Percentiles rank a stretch among this genome's conserved stretches.
Evolutionary conservation across 1,140 invertebrate genomes (phyloP).

Genomic region (Drosophila hydei): DNA sequence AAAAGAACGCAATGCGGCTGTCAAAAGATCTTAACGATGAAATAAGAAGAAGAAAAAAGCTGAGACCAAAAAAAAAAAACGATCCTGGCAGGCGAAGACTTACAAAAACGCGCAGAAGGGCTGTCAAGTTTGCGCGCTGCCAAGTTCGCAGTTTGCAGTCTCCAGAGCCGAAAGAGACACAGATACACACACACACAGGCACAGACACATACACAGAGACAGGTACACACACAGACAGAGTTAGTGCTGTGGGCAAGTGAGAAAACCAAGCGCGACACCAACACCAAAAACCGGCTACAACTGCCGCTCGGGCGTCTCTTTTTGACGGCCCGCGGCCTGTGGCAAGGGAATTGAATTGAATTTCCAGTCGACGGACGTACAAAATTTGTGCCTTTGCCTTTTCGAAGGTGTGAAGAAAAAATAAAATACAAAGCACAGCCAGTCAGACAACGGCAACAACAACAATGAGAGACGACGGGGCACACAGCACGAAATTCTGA

Average conservation of each 20-base stretch:
- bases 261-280: constrained; percentile 80
- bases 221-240: constrained; percentile 6
- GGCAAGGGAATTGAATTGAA: constrained; percentile 80
- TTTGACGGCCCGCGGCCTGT: constrained; percentile 36
- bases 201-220: background rate
- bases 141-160: constrained; percentile 23
- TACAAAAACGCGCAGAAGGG: constrained; percentile 34
- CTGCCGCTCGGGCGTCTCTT: background rate
- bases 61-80: constrained; percentile 45
- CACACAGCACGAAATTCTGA: constrained; percentile 79
- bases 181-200: constrained; percentile 17
- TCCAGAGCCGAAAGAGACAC: constrained; percentile 9
- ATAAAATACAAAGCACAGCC: constrained; percentile 70
- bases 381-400: constrained; percentile 75
- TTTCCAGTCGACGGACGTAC: constrained; percentile 72
- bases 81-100: constrained; percentile 65
- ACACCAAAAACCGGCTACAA: constrained; percentile 79
- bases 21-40: constrained; percentile 75
- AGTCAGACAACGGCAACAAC: constrained; percentile 30
- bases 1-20: constrained; percentile 47
- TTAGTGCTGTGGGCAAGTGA: constrained; percentile 63
- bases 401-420: constrained; percentile 79
- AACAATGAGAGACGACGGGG: constrained; percentile 33
- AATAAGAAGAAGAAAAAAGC: constrained; percentile 26
- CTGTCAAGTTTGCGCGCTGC: constrained; percentile 40